Conservation (phyloP, 2,113 vertebrate species). For the Microcebus jonahi region DNA sequence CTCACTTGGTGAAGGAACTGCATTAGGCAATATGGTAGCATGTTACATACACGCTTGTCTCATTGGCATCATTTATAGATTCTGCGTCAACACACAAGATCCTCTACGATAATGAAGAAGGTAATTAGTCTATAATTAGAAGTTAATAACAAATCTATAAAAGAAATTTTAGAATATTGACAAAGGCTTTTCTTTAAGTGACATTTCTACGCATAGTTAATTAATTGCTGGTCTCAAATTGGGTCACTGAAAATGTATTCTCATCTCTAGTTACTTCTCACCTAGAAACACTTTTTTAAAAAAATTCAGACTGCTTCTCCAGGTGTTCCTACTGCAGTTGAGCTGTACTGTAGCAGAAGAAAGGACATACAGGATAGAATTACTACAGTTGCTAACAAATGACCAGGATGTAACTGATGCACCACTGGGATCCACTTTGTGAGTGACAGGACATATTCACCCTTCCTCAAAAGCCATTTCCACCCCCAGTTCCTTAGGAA, state of each 20-base stretch:
- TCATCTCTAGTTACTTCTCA: constrained; percentile 72
- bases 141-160: constrained; percentile 87
- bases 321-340: constrained; percentile 34
- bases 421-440: neutral
- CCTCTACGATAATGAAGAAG: constrained; percentile 78
- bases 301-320: constrained; percentile 44
- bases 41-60: constrained; percentile 76
- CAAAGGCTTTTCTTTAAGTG: constrained; percentile 77
- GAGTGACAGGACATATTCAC: neutral
- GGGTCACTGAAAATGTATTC: constrained; percentile 77
- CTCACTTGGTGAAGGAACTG: constrained; percentile 65
- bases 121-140: constrained; percentile 86
- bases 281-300: constrained; percentile 51
- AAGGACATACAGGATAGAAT: neutral
- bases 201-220: constrained; percentile 80
- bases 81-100: constrained; percentile 76
- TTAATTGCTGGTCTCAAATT: constrained; percentile 80
- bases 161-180: constrained; percentile 85
- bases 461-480: neutral
- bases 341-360: constrained; percentile 47
- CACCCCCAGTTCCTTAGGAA: neutral
- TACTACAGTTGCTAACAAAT: neutral
- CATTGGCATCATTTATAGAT: constrained; percentile 80
- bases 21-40: constrained; percentile 64
- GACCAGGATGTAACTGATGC: neutral